A percentile compares a stretch with the other conserved stretches of the same genome.
Conservation (phyloP, 2,888 invertebrate genomes). For the Catocala nupta region DNA sequence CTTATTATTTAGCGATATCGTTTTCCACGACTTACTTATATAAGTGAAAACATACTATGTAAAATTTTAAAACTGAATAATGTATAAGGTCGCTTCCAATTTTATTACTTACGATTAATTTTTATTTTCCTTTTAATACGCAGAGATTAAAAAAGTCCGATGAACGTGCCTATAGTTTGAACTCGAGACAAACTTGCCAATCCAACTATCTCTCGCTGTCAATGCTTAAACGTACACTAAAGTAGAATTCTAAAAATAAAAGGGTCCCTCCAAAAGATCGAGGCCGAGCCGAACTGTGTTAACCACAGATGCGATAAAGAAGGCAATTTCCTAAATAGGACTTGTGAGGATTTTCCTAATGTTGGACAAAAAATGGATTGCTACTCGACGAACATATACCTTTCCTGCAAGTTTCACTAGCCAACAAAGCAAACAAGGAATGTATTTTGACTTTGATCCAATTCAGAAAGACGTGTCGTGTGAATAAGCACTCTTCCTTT, state of each 20-base stretch:
- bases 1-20: too few relatives aligned
- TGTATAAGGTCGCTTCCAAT: too few relatives aligned
- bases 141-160: too few relatives aligned
- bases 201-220: not conserved
- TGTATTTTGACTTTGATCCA: conserved; percentile 38
- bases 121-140: too few relatives aligned
- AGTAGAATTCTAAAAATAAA: conserved; percentile 62
- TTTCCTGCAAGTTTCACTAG: conserved; percentile 49
- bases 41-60: too few relatives aligned
- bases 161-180: too few relatives aligned
- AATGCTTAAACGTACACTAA: conserved; percentile 54
- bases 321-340: conserved; percentile 83
- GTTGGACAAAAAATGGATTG: conserved; percentile 81
- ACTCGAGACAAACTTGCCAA: conserved; percentile 10
- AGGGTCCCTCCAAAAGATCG: conserved; percentile 50
- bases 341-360: conserved; percentile 81
- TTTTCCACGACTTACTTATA: too few relatives aligned
- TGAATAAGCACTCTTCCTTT: conserved; percentile 42
- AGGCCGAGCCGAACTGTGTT: conserved; percentile 62
- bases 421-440: conserved; percentile 27
- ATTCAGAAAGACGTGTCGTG: conserved; percentile 34
- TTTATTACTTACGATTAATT: too few relatives aligned
- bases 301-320: conserved; percentile 78
- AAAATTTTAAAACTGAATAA: too few relatives aligned
- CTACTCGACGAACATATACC: conserved; percentile 62